Percentiles rank a stretch among this genome's conserved stretches.
Conservation (phyloP, 2,113 vertebrate species). For the Dromas ardeola region DNA sequence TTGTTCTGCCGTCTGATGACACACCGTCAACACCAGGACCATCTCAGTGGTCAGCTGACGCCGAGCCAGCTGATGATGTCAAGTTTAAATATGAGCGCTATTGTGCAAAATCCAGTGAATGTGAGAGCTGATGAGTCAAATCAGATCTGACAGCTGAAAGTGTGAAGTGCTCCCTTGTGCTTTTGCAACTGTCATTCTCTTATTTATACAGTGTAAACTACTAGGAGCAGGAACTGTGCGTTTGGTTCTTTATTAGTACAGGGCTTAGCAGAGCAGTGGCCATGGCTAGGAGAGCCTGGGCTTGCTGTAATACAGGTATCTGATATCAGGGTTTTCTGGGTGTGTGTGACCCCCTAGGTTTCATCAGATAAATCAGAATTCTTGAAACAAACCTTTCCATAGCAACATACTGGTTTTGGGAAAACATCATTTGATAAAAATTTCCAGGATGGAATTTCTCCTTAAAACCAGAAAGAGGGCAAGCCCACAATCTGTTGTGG, state of each 20-base stretch:
- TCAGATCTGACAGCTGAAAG: neutral
- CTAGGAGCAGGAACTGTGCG: neutral
- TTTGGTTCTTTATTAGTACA: neutral
- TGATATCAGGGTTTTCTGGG: neutral
- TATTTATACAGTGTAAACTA: neutral
- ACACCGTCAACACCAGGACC: neutral
- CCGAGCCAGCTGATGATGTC: neutral
- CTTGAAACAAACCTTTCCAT: neutral
- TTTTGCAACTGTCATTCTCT: neutral
- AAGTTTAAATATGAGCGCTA: neutral
- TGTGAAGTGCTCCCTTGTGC: neutral
- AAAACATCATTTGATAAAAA: neutral
- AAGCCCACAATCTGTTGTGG: fast-evolving
- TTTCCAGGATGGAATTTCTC: neutral
- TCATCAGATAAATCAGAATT: neutral
- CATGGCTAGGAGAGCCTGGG: neutral
- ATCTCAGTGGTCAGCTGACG: neutral
- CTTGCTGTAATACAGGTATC: neutral
- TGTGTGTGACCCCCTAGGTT: too few species aligned
- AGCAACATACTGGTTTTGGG: neutral
- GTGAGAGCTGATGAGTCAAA: neutral
- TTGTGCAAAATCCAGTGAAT: neutral
- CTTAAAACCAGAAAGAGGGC: neutral
- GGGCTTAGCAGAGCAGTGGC: neutral
- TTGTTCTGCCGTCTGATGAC: neutral